phyloP scores from a whole-genome alignment of 2,888 invertebrate species.

The Calliphora vomitoria region DNA sequence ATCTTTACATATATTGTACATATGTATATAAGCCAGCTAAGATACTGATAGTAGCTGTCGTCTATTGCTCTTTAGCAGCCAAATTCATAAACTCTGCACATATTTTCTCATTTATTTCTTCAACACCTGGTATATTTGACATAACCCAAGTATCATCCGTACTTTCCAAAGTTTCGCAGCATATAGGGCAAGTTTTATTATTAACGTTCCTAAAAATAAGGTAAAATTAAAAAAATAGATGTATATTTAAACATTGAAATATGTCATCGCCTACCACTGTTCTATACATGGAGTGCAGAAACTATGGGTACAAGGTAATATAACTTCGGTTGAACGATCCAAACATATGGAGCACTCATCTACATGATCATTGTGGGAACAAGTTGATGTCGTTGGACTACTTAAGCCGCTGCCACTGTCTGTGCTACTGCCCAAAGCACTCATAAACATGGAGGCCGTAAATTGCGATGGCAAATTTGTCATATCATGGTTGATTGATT shows the following conservation, averaged over 20 bases:
- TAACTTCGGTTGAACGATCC: constrained; percentile 88
- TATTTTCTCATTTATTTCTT: constrained; percentile 87
- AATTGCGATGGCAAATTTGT: constrained; percentile 66
- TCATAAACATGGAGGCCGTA: constrained; percentile 84
- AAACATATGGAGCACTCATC: constrained; percentile 90
- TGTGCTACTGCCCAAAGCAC: constrained; percentile 67
- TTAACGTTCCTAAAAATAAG: constrained; percentile 87
- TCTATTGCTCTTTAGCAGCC: constrained; percentile 75
- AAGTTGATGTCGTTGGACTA: constrained; percentile 76
- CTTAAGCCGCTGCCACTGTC: constrained; percentile 70
- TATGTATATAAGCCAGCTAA: neutral
- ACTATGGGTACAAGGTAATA: constrained; percentile 89
- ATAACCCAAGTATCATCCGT: constrained; percentile 89
- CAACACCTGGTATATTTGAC: constrained; percentile 87
- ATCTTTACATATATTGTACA: too few relatives aligned
- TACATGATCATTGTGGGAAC: constrained; percentile 80
- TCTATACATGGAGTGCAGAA: constrained; percentile 90
- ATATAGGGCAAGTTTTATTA: constrained; percentile 89
- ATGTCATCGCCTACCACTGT: constrained; percentile 86
- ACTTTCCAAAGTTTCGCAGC: constrained; percentile 87
- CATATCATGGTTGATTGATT: constrained; percentile 12
- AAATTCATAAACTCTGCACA: constrained; percentile 80
- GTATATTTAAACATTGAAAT: neutral
- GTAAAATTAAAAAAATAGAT: neutral
- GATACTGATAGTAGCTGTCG: neutral